Percentiles rank a stretch among this genome's conserved stretches.
These are phyloP conservation scores for Trogon melanurus DNA, from an alignment of 2,113 vertebrate genomes.

Conservation along the genomic window DNA sequence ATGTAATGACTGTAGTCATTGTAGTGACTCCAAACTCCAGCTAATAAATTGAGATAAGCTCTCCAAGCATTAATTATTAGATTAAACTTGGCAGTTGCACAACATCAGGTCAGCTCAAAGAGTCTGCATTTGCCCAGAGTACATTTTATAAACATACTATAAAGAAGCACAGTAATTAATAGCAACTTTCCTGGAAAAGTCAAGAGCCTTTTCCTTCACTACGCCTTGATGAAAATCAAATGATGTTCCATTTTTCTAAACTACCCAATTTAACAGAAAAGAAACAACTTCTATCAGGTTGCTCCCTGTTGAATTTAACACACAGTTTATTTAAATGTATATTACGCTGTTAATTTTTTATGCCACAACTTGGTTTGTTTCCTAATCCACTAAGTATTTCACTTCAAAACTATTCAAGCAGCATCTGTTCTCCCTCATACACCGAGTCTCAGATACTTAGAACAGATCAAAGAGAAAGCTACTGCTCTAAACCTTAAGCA, in stretches of 20 bases:
- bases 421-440: neutral
- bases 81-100: neutral
- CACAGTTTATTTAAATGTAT: constrained; percentile 29
- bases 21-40: neutral
- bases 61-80: neutral
- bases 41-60: constrained; percentile 2
- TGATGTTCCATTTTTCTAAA: neutral
- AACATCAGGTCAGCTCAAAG: neutral
- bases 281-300: neutral
- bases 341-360: neutral
- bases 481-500: constrained; percentile 16
- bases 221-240: neutral
- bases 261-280: constrained; percentile 16
- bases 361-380: neutral
- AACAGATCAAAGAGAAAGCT: constrained; percentile 45
- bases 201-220: neutral
- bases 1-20: neutral
- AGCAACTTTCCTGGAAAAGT: neutral
- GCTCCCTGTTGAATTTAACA: neutral
- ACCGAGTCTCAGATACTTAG: neutral
- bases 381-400: neutral
- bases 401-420: constrained; percentile 35
- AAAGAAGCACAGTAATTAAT: neutral
- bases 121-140: neutral
- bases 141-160: neutral